Evolutionary conservation across 2,113 vertebrate genomes (phyloP).

Genomic region (Pithys albifrons): DNA sequence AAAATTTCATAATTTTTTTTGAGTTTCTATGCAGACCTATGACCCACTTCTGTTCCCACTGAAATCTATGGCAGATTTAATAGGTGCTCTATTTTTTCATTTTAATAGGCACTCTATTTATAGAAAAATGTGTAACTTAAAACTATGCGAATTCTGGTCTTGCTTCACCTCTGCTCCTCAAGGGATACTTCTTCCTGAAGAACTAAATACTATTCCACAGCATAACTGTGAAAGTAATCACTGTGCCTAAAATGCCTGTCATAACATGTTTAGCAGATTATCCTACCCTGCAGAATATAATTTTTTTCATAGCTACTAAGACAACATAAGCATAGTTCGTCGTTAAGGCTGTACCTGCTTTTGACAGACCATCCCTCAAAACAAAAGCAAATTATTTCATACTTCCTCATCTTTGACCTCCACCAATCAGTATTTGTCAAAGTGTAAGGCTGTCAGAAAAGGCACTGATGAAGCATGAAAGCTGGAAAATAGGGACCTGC

Average conservation of each 20-base stretch:
- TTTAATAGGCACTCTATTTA: conserved; percentile 68
- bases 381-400: neutral
- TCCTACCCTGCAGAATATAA: neutral
- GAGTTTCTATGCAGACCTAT: conserved; percentile 40
- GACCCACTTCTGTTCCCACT: conserved; percentile 58
- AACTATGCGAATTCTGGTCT: conserved; percentile 8
- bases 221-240: neutral
- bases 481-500: neutral
- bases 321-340: neutral
- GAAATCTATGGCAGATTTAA: conserved; percentile 55
- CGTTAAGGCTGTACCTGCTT: neutral
- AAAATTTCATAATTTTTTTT: conserved; percentile 41
- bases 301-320: neutral
- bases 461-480: neutral
- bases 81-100: conserved; percentile 50
- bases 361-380: neutral
- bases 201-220: neutral
- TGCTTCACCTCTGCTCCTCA: neutral
- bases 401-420: neutral
- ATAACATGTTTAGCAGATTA: neutral
- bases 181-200: neutral
- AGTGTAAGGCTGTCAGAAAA: neutral
- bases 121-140: conserved; percentile 61
- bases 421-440: neutral
- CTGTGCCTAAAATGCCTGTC: neutral